These are phyloP conservation scores for Alligator sinensis DNA, from an alignment of 2,113 vertebrate species.

Conservation along the genomic window DNA sequence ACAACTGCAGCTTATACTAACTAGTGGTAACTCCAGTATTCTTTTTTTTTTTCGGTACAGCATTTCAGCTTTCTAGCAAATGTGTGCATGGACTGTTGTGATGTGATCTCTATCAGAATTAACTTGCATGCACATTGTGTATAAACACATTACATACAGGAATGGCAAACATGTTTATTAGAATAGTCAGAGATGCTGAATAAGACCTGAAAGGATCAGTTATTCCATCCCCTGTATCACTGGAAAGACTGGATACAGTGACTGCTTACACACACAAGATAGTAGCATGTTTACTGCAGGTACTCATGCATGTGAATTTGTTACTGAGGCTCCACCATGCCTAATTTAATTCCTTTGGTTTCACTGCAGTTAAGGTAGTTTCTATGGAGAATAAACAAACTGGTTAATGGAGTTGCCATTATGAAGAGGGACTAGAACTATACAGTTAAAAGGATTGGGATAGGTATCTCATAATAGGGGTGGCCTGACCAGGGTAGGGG, in stretches of 20 bases:
- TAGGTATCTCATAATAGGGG: not conserved
- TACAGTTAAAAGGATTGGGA: not conserved
- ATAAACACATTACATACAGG: conserved; percentile 29
- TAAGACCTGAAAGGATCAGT: not conserved
- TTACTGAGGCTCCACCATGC: not conserved
- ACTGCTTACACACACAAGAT: not conserved
- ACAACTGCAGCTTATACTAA: conserved; percentile 80
- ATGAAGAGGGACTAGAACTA: not conserved
- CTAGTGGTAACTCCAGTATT: conserved; percentile 79
- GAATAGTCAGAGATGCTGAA: not conserved
- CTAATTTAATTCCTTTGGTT: not conserved
- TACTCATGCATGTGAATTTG: not conserved
- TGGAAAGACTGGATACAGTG: not conserved
- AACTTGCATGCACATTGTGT: conserved; percentile 55
- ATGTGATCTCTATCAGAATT: not conserved
- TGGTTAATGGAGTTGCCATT: not conserved
- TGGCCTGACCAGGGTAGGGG: not conserved
- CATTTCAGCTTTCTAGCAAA: conserved; percentile 52
- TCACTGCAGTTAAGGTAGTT: not conserved
- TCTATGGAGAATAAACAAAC: not conserved
- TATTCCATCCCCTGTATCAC: fast-evolving
- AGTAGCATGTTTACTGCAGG: not conserved
- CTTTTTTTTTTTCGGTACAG: conserved; percentile 57
- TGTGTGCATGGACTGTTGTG: conserved; percentile 49
- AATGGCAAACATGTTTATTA: conserved; percentile 46